Conservation (phyloP, 1,140 invertebrate genomes). For the Papilio polytes region DNA sequence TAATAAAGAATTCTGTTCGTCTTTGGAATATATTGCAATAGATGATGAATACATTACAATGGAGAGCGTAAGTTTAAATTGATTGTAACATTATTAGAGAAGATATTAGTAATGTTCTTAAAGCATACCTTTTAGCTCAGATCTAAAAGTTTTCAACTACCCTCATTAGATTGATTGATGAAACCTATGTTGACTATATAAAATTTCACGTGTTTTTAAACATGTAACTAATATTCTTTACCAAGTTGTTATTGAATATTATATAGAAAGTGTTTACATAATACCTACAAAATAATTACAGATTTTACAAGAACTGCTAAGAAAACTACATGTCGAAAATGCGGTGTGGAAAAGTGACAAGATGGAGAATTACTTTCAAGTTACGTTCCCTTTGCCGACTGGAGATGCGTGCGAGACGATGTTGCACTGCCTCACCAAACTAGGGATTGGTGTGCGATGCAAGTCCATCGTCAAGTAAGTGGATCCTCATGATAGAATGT, state of each 20-base stretch:
- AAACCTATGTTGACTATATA: too few relatives aligned
- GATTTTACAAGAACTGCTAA: slow-evolving; percentile 87
- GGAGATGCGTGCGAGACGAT: slow-evolving; percentile 89
- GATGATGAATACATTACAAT: slow-evolving; percentile 68
- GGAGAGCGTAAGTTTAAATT: slow-evolving; percentile 70
- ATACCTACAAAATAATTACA: slow-evolving; percentile 48
- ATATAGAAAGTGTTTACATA: neutral
- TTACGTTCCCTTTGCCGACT: slow-evolving; percentile 87
- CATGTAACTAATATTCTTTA: neutral
- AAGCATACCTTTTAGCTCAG: too few relatives aligned
- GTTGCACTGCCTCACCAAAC: slow-evolving; percentile 88
- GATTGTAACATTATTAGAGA: too few relatives aligned
- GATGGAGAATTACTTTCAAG: slow-evolving; percentile 87
- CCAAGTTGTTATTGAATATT: neutral
- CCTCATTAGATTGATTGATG: too few relatives aligned
- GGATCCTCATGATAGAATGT: neutral
- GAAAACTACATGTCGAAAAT: slow-evolving; percentile 88
- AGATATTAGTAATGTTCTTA: too few relatives aligned
- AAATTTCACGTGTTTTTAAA: too few relatives aligned
- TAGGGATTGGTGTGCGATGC: slow-evolving; percentile 88
- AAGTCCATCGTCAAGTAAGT: slow-evolving; percentile 89
- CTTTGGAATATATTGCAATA: slow-evolving; percentile 68
- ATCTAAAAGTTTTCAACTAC: too few relatives aligned
- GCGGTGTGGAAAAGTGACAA: slow-evolving; percentile 88
- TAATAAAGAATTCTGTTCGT: slow-evolving; percentile 61